Evolutionary conservation across 1,140 invertebrate species (phyloP).

Genomic region (Andrena cerasifolii): DNA sequence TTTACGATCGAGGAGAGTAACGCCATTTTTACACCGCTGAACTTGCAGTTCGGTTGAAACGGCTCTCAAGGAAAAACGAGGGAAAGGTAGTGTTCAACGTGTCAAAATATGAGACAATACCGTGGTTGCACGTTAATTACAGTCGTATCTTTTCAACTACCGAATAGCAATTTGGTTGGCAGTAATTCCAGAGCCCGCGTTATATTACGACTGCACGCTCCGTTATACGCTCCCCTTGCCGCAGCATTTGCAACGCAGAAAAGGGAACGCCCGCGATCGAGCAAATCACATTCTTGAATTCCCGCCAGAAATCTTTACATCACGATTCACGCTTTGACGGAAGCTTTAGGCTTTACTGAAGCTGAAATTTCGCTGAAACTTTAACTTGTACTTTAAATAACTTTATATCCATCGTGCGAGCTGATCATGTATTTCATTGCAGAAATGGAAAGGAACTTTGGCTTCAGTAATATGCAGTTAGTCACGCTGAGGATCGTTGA

Average conservation of each 20-base stretch:
- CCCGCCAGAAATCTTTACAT: neutral
- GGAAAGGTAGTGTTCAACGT: neutral
- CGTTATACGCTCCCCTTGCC: neutral
- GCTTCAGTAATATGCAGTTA: too few relatives aligned
- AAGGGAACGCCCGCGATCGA: neutral
- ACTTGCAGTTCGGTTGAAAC: neutral
- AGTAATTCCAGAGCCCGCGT: neutral
- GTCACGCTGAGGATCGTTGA: too few relatives aligned
- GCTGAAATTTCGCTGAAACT: too few relatives aligned
- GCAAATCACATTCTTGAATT: conserved; percentile 4
- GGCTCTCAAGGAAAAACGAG: neutral
- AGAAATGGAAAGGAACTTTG: too few relatives aligned
- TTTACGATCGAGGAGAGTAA: neutral
- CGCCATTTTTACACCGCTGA: neutral
- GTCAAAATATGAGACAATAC: neutral
- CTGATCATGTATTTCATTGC: too few relatives aligned
- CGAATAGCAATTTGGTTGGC: neutral
- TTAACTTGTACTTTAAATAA: too few relatives aligned
- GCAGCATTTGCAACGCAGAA: neutral
- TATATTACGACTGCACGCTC: neutral
- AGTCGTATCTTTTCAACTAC: conserved; percentile 18
- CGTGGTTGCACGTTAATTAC: conserved; percentile 1
- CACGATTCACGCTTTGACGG: neutral
- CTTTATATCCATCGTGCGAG: too few relatives aligned
- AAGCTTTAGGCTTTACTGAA: too few relatives aligned